Evolutionary conservation across 2,797 vertebrate genomes (phyloP).

Genomic region (Anguilla obscura): DNA sequence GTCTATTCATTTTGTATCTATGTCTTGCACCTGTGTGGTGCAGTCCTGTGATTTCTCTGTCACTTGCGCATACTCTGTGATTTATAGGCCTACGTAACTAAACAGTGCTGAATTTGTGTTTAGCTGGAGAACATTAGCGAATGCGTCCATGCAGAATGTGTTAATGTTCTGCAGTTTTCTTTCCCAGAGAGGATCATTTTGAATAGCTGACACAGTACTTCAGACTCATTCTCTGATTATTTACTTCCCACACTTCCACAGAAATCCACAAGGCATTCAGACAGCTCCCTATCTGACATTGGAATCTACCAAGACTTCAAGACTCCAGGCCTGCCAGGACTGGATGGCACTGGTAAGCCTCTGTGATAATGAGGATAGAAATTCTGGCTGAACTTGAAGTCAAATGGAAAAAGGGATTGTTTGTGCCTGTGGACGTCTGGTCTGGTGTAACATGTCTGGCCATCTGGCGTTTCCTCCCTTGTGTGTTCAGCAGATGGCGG

Average conservation of each 20-base stretch:
- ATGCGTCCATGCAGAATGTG: background rate
- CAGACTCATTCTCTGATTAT: constrained; percentile 2
- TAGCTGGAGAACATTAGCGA: background rate
- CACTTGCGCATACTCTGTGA: background rate
- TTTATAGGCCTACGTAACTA: background rate
- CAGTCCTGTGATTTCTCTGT: background rate
- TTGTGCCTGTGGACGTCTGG: too few species aligned
- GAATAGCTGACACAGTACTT: background rate
- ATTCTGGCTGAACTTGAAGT: background rate
- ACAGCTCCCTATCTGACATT: constrained; percentile 64
- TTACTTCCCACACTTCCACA: constrained; percentile 48
- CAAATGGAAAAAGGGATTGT: background rate
- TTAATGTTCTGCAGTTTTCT: background rate
- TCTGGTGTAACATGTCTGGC: background rate
- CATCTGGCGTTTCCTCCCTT: background rate
- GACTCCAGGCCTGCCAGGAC: constrained; percentile 52
- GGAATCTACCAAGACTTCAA: constrained; percentile 87
- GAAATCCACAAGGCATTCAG: constrained; percentile 78
- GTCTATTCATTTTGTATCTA: constrained; percentile 9
- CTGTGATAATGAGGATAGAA: background rate
- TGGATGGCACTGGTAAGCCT: constrained; percentile 63
- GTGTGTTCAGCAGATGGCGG: constrained; percentile 57
- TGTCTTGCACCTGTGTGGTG: background rate
- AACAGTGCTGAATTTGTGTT: background rate
- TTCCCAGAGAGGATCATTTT: background rate